Evolutionary conservation across 2,113 vertebrate genomes (phyloP), one percentile per base, ranked within the genome.

Genomic region (Fregata magnificens): DNA sequence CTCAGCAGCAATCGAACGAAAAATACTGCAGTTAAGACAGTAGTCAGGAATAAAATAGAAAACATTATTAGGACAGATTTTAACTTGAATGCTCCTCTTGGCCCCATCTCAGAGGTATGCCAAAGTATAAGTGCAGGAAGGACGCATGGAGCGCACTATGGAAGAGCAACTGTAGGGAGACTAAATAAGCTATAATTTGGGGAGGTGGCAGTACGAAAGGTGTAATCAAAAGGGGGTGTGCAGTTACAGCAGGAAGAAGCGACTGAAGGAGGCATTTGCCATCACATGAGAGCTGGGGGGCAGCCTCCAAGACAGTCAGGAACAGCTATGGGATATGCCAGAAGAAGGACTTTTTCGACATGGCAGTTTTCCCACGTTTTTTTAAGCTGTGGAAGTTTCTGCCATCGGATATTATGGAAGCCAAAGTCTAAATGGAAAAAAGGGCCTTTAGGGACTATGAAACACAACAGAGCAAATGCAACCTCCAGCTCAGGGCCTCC

Each of bases 81-180:
- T 74, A 59, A 42, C 53, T 14, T 29, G 63, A 69, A 69, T 1
- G 4, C 7, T 63, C 25, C 17, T 52, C 13, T 52, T 69, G 53
- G 36, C 31, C 49, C 31, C 14, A 3, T 66, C 79, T 91, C 67
- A 55, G 59, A 56, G 5, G 3, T 79, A 65, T 28, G n/a, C 19
- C 70, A 66, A 50, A 77, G 40, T 34, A 55, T 4, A 9, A 77
- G 49, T 13, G 55, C 34, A 70, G 24, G 38, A 89, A 79, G 19
- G 55, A 53, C 1, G 0, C 13, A 7, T 7, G 31, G 56, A 76
- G 6, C 0, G 0, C 13, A 3, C 34, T 49, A 11, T 28, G 32
- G 38, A 84, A 34, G 12, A 70, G 16, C 62, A 76, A 31, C 44
- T 1, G 0, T 15, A 71, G 24, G 59, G 38, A 87, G 31, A 44